phyloP scores from a whole-genome alignment of 2,113 vertebrate genomes.

The Aythya baeri region DNA sequence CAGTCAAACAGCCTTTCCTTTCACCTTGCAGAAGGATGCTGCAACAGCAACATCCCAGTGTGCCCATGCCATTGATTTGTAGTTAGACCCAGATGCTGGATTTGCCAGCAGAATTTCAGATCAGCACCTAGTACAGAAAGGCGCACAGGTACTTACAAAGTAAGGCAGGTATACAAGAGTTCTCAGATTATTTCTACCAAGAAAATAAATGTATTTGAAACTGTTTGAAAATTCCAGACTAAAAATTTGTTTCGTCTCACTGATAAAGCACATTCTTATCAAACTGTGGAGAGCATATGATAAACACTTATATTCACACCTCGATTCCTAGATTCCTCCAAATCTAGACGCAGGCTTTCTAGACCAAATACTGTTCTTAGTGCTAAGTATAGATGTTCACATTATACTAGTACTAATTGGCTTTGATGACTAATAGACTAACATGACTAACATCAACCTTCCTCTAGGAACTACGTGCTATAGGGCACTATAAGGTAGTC shows the following conservation, averaged over 20 bases:
- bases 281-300: not conserved
- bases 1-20: not conserved
- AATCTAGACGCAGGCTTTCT: not conserved
- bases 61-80: too few species aligned
- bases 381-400: not conserved
- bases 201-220: not conserved
- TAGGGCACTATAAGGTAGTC: not conserved
- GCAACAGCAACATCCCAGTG: not conserved
- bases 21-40: not conserved
- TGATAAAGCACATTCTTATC: not conserved
- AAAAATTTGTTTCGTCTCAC: not conserved
- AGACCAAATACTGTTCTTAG: not conserved
- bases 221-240: not conserved
- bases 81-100: fast-evolving
- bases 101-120: not conserved
- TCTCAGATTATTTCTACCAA: not conserved
- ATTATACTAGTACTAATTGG: not conserved
- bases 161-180: not conserved
- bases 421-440: not conserved
- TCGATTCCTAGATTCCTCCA: not conserved
- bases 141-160: not conserved
- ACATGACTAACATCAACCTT: not conserved
- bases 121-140: not conserved
- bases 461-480: not conserved
- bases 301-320: not conserved